Evolutionary conservation across 2,113 vertebrate species (phyloP), one percentile per base, ranked within the genome.

Genomic region (Phalacrocorax carbo): DNA sequence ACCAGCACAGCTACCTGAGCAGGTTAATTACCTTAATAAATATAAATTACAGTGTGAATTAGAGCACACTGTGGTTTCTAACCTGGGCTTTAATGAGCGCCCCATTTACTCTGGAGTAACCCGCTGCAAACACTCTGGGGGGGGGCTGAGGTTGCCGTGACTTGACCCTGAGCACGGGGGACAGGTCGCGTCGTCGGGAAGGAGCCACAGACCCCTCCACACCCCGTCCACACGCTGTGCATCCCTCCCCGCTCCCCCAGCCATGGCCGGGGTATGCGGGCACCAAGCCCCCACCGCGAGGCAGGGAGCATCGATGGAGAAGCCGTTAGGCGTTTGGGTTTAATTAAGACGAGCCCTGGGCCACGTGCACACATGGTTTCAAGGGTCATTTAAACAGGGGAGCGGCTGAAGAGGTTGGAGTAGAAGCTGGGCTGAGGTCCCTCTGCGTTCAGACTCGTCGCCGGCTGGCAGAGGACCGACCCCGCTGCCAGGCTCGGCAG

Each of bases 161-260:
- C 32, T 34, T 11, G 38, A 20, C 85, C 76, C 51, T 15, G 55
- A 20, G 72, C 55, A 18, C 7, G 1, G 5, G 6, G 62, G 7
- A 32, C 17, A 11, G 2, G 46, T 9, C 36, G 2, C 0, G 5
- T 11, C 62, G 25, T 18, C 1, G 4, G 54, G 49, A n/a, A 54
- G 49, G 32, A 68, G 22, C 48, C 0, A 0, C 23, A 32, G 65
- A 20, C 4, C 9, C 25, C 60, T 19, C 26, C 1, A 7, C 3
- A 6, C 25, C 69, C 44, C 10, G 0, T 18, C 54, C 6, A 0
- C 22, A 3, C 2, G 0, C 49, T 8, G n/a, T 3, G 3, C 34
- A 19, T 11, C 20, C 15, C 14, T 25, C 27, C 21, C 10, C 6
- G 4, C 25, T 48, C 8, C 34, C 36, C 26, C 29, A 3, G 36